These are phyloP conservation scores for Uropsilus gracilis DNA, from an alignment of 2,113 vertebrate species.

Conservation along the genomic window DNA sequence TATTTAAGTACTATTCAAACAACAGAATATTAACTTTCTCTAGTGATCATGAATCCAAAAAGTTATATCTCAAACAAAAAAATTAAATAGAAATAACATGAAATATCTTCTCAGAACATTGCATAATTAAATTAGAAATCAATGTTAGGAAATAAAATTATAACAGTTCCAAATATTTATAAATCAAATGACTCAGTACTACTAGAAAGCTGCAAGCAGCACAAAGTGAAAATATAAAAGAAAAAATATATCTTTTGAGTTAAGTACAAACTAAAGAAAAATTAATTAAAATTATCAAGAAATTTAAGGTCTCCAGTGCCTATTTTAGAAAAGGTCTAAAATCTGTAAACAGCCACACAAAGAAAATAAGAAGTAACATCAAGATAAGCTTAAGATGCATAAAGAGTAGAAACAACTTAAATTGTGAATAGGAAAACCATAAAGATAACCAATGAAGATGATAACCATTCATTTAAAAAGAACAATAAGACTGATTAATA, in stretches of 20 bases:
- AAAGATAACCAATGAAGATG: background rate
- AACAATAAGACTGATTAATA: background rate
- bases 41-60: background rate
- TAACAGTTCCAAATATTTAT: background rate
- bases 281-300: background rate
- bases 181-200: background rate
- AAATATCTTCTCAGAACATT: background rate
- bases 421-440: background rate
- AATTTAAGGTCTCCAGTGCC: background rate
- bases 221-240: background rate
- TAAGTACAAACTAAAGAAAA: conserved; percentile 7
- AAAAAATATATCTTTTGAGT: background rate
- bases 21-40: background rate
- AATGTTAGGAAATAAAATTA: background rate
- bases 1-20: background rate
- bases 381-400: background rate
- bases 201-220: background rate
- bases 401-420: background rate
- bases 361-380: background rate
- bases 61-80: background rate
- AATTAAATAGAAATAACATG: background rate
- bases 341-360: background rate
- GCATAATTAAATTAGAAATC: background rate
- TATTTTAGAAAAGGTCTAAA: background rate
- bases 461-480: background rate